Evolutionary conservation across 2,797 vertebrate genomes (phyloP).

Genomic region (Pangasius macronema): DNA sequence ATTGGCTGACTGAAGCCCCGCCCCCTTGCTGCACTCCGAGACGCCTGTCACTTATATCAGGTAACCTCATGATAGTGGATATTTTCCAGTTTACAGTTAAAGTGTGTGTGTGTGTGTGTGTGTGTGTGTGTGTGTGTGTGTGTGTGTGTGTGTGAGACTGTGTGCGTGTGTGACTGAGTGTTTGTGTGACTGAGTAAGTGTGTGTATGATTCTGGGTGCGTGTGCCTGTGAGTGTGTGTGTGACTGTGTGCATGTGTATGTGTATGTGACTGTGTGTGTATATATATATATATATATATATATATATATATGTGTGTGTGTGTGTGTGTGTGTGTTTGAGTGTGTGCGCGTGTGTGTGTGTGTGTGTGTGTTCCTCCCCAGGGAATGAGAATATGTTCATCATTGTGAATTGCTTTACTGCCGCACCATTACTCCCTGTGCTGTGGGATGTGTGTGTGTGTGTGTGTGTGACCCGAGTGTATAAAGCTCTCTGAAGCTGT

Average conservation of each 20-base stretch:
- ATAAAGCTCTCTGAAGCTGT: constrained; percentile 63
- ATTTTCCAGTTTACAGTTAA: no score
- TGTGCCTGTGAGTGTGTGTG: not conserved
- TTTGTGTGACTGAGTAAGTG: no score
- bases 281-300: no score
- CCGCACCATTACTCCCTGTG: constrained; percentile 69
- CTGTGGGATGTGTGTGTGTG: constrained; percentile 52
- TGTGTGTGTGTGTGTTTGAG: constrained; percentile 45
- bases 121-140: no score
- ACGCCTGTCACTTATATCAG: no score
- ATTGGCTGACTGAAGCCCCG: no score
- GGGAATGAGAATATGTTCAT: constrained; percentile 71
- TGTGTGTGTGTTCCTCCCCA: constrained; percentile 52
- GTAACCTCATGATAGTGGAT: no score
- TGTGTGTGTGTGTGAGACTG: not conserved
- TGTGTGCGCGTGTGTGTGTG: constrained; percentile 52
- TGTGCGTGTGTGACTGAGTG: no score
- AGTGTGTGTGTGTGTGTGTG: not conserved
- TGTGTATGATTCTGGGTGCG: no score
- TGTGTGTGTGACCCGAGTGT: constrained; percentile 55
- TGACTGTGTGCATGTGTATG: constrained; percentile 59
- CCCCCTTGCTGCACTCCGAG: no score
- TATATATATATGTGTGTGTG: constrained; percentile 24
- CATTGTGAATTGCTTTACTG: constrained; percentile 73
- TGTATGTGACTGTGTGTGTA: not conserved